Base-by-base conservation (phyloP, 2,113 vertebrate genomes). In the Cheilinus undulatus region DNA sequence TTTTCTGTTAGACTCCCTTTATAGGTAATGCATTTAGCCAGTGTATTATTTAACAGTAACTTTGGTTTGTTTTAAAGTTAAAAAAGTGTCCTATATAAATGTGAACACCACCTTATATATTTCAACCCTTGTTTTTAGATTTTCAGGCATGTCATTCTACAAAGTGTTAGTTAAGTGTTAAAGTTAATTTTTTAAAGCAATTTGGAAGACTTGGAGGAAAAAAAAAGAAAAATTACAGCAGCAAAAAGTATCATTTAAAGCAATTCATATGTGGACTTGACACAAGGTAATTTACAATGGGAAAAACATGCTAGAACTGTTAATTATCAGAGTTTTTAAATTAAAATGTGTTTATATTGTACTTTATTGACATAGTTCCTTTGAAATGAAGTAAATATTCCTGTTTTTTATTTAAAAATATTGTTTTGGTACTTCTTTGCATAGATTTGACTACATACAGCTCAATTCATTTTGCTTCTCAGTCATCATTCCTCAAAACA, bases 291-390 rank as follows among this genome's bases (percentile, higher is more conserved):
- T 23, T 11, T 3, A 7, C 4, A 19, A 14, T 3, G 7, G 30
- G 30, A 32, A 59, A 70, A 73, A 45, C 66, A 42, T 43, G 9
- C 26, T 20, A 32, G 54, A 62, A 40, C 58, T 73, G 46, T 78
- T 15, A 26, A 15, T 30, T 52, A 27, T 4, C 40, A 61, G 62
- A 74, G 17, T 30, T 77, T 81, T 72, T 75, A 54, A 69, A 69
- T 50, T 69, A 60, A 66, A 51, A 48, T 73, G 36, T 76, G 19
- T 84, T 73, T 52, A 76, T 83, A 76, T 84, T 81, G 62, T 81
- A 50, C 73, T 83, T 76, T 50, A 45, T 64, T 68, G 50, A 82
- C 54, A 28, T 69, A 75, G 57, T 23, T 76, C 19, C 14, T 58
- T 70, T 24, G 26, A 66, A 70, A 69, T 28, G 49, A 61, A 68